phyloP scores from a whole-genome alignment of 2,113 vertebrate genomes.

The Gambusia holbrooki region DNA sequence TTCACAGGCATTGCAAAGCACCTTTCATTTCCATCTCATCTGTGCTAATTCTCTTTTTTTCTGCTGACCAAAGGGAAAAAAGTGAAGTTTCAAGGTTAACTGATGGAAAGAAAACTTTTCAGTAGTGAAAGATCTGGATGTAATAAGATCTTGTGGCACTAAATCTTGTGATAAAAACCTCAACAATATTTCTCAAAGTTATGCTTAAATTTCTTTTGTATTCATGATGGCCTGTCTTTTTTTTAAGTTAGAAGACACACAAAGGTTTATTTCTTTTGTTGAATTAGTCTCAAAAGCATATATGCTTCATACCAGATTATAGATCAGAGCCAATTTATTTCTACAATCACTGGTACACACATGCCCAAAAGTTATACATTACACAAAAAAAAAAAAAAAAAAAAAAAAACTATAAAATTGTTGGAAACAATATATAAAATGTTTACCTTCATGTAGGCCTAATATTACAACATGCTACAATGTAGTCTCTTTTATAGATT shows the following conservation, averaged over 20 bases:
- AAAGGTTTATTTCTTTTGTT: not conserved
- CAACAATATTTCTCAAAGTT: not conserved
- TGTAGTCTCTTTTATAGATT: too few species aligned
- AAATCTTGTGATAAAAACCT: not conserved
- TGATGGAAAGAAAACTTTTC: not conserved
- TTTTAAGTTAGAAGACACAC: too few species aligned
- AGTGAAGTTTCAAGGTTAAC: constrained; percentile 1
- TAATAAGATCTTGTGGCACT: not conserved
- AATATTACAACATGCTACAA: too few species aligned
- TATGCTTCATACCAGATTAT: not conserved
- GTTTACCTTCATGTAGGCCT: too few species aligned
- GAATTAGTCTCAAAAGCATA: not conserved
- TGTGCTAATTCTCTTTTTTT: too few species aligned
- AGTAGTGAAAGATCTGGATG: not conserved
- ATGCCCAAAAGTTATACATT: too few species aligned
- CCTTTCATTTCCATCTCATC: not conserved
- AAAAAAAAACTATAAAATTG: too few species aligned
- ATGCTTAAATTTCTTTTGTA: not conserved
- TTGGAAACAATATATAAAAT: too few species aligned
- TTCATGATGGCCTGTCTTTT: too few species aligned
- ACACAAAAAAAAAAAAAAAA: too few species aligned
- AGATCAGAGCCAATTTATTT: not conserved
- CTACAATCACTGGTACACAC: not conserved
- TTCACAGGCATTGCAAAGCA: not conserved
- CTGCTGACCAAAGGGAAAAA: not conserved